These are phyloP conservation scores for Sebastes wilsoni DNA, from an alignment of 2,797 vertebrate genomes.

Conservation along the genomic window DNA sequence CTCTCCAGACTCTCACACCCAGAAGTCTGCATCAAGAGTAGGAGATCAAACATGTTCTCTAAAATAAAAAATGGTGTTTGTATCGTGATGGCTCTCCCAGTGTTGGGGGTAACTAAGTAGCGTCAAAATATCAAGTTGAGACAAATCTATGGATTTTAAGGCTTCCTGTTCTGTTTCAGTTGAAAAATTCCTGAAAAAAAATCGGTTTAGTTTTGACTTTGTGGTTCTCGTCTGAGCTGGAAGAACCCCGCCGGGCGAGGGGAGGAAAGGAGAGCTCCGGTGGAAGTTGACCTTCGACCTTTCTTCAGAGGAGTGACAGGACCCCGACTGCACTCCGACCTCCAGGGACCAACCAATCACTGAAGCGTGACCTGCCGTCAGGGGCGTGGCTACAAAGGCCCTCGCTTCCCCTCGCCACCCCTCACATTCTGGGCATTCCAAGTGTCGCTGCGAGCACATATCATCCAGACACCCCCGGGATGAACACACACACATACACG, in stretches of 20 bases:
- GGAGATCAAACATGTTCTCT: not conserved
- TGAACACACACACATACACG: conserved; percentile 11
- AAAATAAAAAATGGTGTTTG: not conserved
- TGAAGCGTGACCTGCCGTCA: conserved; percentile 75
- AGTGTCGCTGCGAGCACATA: conserved; percentile 58
- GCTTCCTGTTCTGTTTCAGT: not conserved
- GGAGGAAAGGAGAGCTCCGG: conserved; percentile 74
- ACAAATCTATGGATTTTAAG: not conserved
- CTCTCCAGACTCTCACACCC: not conserved
- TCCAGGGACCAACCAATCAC: conserved; percentile 67
- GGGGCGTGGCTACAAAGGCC: conserved; percentile 50
- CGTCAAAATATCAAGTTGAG: not conserved
- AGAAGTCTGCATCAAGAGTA: fast-evolving
- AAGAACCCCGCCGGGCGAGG: conserved; percentile 58
- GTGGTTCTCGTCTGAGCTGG: conserved; percentile 25
- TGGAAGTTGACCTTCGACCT: conserved; percentile 78
- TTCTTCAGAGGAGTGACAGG: conserved; percentile 79
- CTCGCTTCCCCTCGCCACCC: conserved; percentile 22
- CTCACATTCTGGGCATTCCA: conserved; percentile 75
- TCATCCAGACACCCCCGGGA: conserved; percentile 45
- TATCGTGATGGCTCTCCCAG: not conserved
- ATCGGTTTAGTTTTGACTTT: conserved; percentile 11
- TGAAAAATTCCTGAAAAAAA: conserved; percentile 9
- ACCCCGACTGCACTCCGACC: conserved; percentile 78
- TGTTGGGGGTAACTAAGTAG: not conserved